Conservation (phyloP, 1,140 invertebrate genomes). For the Tetraneura akinire region DNA sequence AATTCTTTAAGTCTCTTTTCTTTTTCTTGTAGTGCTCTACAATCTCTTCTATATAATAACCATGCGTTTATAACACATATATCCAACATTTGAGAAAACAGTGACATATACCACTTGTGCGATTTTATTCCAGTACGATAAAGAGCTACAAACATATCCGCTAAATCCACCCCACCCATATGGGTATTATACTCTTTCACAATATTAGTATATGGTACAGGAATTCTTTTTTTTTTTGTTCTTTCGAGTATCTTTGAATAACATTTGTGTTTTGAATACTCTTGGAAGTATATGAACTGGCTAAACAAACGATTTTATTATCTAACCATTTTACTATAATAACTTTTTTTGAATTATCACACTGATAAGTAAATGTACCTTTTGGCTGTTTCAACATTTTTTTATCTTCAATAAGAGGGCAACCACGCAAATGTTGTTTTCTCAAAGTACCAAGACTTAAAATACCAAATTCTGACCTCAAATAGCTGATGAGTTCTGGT, state of each 20-base stretch:
- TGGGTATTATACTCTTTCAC: slow-evolving; percentile 60
- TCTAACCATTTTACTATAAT: slow-evolving; percentile 59
- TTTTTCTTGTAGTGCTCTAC: neutral
- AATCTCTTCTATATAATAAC: slow-evolving; percentile 11
- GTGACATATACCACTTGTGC: slow-evolving; percentile 53
- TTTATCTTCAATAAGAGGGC: slow-evolving; percentile 39
- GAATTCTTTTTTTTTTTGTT: slow-evolving; percentile 55
- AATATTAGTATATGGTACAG: slow-evolving; percentile 58
- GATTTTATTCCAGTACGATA: slow-evolving; percentile 54
- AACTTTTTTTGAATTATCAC: slow-evolving; percentile 54
- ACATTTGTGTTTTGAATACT: slow-evolving; percentile 47
- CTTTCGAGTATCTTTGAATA: slow-evolving; percentile 26
- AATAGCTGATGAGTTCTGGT: neutral
- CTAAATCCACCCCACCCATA: too few relatives aligned
- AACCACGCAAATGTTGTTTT: slow-evolving; percentile 51
- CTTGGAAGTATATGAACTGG: slow-evolving; percentile 54
- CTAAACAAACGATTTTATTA: slow-evolving; percentile 59
- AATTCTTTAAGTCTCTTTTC: slow-evolving; percentile 22
- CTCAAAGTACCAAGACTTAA: slow-evolving; percentile 20
- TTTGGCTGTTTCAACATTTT: too few relatives aligned
- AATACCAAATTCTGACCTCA: slow-evolving; percentile 34
- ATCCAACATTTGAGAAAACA: slow-evolving; percentile 51
- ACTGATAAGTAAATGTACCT: slow-evolving; percentile 54
- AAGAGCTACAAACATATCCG: slow-evolving; percentile 59
- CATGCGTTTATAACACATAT: slow-evolving; percentile 42